Evolutionary conservation across 1,140 invertebrate genomes (phyloP).

Genomic region (Drosophila parvula): DNA sequence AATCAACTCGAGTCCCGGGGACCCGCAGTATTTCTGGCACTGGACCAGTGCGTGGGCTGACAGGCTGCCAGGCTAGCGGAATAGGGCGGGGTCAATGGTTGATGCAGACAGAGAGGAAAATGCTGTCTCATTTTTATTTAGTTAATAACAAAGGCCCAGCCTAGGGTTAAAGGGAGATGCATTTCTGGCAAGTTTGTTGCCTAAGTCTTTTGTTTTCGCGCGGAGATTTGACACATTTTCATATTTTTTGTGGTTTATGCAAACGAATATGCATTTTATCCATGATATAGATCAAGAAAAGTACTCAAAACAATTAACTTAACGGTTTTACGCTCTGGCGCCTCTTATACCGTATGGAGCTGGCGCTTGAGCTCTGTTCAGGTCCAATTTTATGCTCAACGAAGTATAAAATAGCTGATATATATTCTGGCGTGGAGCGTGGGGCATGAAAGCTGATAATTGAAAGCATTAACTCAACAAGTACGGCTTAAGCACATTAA

Average conservation of each 20-base stretch:
- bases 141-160: neutral
- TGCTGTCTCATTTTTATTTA: neutral
- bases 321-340: conserved; percentile 29
- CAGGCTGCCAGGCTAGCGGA: neutral
- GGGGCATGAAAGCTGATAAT: conserved; percentile 38
- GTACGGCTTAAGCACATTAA: neutral
- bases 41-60: conserved; percentile 7
- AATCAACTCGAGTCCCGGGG: conserved; percentile 37
- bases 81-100: neutral
- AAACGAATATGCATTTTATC: neutral
- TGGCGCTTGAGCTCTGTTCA: neutral
- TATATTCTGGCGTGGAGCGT: conserved; percentile 2
- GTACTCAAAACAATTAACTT: neutral
- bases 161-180: neutral
- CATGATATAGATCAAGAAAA: neutral
- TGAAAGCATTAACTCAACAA: conserved; percentile 23
- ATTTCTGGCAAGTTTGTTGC: conserved; percentile 10
- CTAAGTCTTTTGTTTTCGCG: conserved; percentile 20
- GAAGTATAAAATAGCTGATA: conserved; percentile 61
- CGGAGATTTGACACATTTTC: neutral
- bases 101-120: neutral
- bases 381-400: conserved; percentile 59
- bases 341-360: conserved; percentile 4
- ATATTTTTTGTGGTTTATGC: neutral
- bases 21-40: conserved; percentile 8